phyloP scores from a whole-genome alignment of 1,140 invertebrate species.

The Bombus superbus region DNA sequence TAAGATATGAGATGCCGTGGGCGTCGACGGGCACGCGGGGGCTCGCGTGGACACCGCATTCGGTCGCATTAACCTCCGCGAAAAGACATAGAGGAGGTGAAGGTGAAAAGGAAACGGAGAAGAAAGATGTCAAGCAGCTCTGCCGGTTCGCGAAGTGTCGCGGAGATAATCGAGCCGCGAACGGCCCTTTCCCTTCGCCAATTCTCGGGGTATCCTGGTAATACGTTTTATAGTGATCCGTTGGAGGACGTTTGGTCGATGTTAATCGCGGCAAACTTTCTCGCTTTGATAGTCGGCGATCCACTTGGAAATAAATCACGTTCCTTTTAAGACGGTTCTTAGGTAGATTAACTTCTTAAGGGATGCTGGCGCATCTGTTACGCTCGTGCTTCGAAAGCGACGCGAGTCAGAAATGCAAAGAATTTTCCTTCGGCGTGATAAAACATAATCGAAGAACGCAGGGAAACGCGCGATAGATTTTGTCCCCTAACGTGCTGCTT shows the following conservation, averaged over 20 bases:
- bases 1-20: slow-evolving; percentile 80
- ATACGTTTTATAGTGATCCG: slow-evolving; percentile 14
- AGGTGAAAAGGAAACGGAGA: slow-evolving; percentile 23
- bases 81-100: slow-evolving; percentile 39
- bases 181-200: background rate
- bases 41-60: slow-evolving; percentile 70
- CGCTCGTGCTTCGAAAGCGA: too few relatives aligned
- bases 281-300: background rate
- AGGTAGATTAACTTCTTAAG: too few relatives aligned
- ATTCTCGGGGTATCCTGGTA: background rate
- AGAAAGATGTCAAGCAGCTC: slow-evolving; percentile 36
- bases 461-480: too few relatives aligned
- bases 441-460: background rate
- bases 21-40: slow-evolving; percentile 64
- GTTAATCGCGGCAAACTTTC: background rate
- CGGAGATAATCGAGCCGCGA: slow-evolving; percentile 12
- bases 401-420: too few relatives aligned
- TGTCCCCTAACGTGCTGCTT: too few relatives aligned
- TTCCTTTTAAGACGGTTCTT: too few relatives aligned
- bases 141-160: slow-evolving; percentile 7
- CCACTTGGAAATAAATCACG: too few relatives aligned
- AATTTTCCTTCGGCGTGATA: too few relatives aligned
- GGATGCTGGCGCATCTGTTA: too few relatives aligned
- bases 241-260: slow-evolving; percentile 16
- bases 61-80: slow-evolving; percentile 72